Percentiles rank a stretch among this genome's conserved stretches.
Conservation (phyloP, 2,113 vertebrate species). For the Excalfactoria chinensis region DNA sequence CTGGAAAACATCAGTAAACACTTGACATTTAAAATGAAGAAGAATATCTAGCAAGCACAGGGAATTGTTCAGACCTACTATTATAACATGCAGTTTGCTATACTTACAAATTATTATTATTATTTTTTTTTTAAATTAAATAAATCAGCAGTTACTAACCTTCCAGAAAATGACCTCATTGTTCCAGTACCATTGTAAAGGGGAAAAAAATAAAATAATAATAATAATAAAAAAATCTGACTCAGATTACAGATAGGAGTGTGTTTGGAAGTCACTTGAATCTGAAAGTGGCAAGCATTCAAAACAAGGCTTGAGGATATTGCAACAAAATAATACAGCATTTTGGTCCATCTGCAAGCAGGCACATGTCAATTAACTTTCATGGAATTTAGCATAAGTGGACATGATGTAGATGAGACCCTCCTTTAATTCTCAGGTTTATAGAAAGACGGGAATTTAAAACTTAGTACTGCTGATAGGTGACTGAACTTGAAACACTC, state of each 20-base stretch:
- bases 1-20: neutral
- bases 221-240: neutral
- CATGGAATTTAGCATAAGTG: neutral
- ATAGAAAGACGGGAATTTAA: neutral
- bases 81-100: neutral
- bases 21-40: neutral
- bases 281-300: neutral
- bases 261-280: neutral
- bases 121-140: neutral
- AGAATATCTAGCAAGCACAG: neutral
- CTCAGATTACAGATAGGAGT: neutral
- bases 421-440: neutral
- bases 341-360: neutral
- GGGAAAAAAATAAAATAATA: neutral
- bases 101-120: neutral
- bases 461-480: neutral
- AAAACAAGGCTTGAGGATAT: neutral
- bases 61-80: neutral
- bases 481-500: neutral
- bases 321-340: neutral
- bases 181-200: neutral
- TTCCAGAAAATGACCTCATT: slow-evolving; percentile 3
- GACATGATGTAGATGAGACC: neutral
- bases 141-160: neutral
- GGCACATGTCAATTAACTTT: neutral